phyloP scores from a whole-genome alignment of 2,113 vertebrate species.

The Orycteropus afer region DNA sequence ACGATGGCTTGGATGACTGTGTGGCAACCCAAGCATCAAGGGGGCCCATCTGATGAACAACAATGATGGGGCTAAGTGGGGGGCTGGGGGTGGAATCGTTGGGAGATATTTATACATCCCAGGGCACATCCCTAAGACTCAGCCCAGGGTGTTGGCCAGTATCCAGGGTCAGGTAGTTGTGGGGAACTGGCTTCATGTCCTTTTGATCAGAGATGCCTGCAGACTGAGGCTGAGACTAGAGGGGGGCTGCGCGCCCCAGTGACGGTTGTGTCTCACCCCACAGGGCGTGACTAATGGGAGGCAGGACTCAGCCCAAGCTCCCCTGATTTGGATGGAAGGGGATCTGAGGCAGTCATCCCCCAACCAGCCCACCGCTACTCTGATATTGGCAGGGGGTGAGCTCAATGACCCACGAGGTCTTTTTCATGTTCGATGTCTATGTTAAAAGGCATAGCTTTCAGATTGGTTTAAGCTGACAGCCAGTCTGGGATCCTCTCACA shows the following conservation, averaged over 20 bases:
- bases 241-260: not conserved
- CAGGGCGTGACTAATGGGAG: slow-evolving; percentile 82
- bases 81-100: not conserved
- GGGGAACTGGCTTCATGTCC: not conserved
- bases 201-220: slow-evolving; percentile 57
- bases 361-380: slow-evolving; percentile 58
- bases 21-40: fast-evolving
- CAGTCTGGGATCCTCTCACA: not conserved
- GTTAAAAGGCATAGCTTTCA: slow-evolving; percentile 64
- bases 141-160: not conserved
- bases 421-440: slow-evolving; percentile 63
- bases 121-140: not conserved
- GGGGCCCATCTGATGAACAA: not conserved
- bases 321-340: slow-evolving; percentile 70
- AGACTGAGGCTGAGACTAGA: not conserved
- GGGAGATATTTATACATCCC: not conserved
- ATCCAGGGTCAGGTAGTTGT: slow-evolving; percentile 56
- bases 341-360: slow-evolving; percentile 70
- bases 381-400: slow-evolving; percentile 75
- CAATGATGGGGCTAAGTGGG: not conserved
- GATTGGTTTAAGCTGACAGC: slow-evolving; percentile 74
- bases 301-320: slow-evolving; percentile 68
- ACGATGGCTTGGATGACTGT: fast-evolving
- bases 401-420: slow-evolving; percentile 71
- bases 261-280: slow-evolving; percentile 73